Evolutionary conservation across 2,113 vertebrate species (phyloP).

Genomic region (Bagarius yarrelli): DNA sequence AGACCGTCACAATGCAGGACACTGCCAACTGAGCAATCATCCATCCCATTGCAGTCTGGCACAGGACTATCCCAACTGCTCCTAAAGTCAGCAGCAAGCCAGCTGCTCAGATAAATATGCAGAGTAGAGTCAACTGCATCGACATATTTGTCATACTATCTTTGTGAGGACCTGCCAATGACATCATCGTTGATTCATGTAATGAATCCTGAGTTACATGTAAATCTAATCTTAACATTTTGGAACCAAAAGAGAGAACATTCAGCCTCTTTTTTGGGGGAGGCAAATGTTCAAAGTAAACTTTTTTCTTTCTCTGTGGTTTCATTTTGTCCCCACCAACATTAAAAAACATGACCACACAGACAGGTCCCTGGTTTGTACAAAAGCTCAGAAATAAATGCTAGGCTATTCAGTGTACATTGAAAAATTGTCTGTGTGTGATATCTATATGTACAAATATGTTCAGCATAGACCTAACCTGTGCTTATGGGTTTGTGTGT

Average conservation of each 20-base stretch:
- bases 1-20: slow-evolving; percentile 64
- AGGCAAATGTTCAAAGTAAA: no score
- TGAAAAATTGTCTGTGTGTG: background rate
- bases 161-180: background rate
- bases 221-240: background rate
- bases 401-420: slow-evolving; percentile 24
- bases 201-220: background rate
- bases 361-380: slow-evolving; percentile 52
- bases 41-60: slow-evolving; percentile 68
- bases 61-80: slow-evolving; percentile 66
- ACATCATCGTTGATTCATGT: background rate
- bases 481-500: slow-evolving; percentile 22
- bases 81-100: slow-evolving; percentile 65
- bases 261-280: background rate
- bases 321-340: background rate
- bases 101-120: slow-evolving; percentile 65
- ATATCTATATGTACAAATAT: background rate
- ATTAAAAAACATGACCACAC: slow-evolving; percentile 11
- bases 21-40: slow-evolving; percentile 73
- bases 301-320: background rate
- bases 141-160: slow-evolving; percentile 2
- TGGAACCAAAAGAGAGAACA: background rate
- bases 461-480: slow-evolving; percentile 10
- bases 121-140: slow-evolving; percentile 54
- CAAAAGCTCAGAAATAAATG: slow-evolving; percentile 48